A percentile compares a stretch with the other conserved stretches of the same genome.
Evolutionary conservation across 2,113 vertebrate species (phyloP).

Genomic region (Tetrax tetrax): DNA sequence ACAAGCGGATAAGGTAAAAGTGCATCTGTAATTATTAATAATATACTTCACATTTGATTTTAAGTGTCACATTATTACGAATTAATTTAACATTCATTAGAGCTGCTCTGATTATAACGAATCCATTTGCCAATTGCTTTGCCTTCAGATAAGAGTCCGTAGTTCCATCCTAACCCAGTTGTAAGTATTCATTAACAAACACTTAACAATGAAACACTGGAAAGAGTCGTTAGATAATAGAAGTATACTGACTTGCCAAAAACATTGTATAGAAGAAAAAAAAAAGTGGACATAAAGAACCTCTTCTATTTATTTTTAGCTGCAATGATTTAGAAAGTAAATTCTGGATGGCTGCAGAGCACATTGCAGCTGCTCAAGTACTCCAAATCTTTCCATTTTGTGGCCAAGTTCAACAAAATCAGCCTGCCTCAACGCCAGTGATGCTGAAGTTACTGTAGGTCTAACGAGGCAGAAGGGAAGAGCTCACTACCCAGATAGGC

Average conservation of each 20-base stretch:
- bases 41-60: constrained; percentile 13
- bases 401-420: background rate
- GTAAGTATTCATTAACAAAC: constrained; percentile 53
- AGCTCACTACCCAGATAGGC: background rate
- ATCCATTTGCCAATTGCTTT: constrained; percentile 3
- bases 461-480: background rate
- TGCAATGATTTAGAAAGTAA: background rate
- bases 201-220: background rate
- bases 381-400: background rate
- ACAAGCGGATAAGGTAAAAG: background rate
- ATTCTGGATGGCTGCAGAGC: background rate
- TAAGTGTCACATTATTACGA: constrained; percentile 46
- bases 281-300: background rate
- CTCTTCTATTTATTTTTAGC: background rate
- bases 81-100: constrained; percentile 62
- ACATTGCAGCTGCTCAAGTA: background rate
- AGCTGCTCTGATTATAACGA: constrained; percentile 40
- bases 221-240: background rate
- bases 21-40: constrained; percentile 31
- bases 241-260: background rate
- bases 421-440: fast-evolving
- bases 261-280: background rate
- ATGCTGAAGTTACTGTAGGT: background rate
- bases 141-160: constrained; percentile 42
- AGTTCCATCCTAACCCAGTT: constrained; percentile 17